Evolutionary conservation across 92 coral and sea anemone species (phyloP).

Genomic region (Heteractis magnifica): DNA sequence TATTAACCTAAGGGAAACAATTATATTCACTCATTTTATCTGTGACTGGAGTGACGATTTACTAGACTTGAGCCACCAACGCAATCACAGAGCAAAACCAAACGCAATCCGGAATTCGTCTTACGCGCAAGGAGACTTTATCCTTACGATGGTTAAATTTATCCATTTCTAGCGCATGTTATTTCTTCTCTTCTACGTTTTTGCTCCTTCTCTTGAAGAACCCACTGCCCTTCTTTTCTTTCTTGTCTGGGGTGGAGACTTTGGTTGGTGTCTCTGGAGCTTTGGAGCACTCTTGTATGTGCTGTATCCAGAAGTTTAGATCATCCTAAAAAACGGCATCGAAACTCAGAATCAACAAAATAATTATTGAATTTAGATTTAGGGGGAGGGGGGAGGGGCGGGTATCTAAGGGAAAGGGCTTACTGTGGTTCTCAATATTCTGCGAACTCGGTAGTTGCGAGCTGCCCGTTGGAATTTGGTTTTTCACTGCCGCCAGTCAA

Average conservation of each 20-base stretch:
- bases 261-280: conserved; percentile 56
- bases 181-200: conserved; percentile 67
- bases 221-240: conserved; percentile 67
- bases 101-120: not conserved
- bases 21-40: conserved; percentile 1
- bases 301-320: conserved; percentile 88
- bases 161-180: conserved; percentile 14
- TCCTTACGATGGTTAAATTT: conserved; percentile 21
- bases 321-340: conserved; percentile 67
- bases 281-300: conserved; percentile 64
- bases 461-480: no score
- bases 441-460: no score
- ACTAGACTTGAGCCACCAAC: not conserved
- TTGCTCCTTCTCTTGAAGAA: conserved; percentile 81
- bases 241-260: conserved; percentile 71
- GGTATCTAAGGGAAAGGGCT: no score
- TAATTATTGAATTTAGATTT: not conserved
- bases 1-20: not conserved
- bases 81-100: not conserved
- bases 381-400: no score
- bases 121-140: not conserved
- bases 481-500: no score
- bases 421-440: no score
- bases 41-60: not conserved
- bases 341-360: not conserved